Evolutionary conservation across 2,888 invertebrate genomes (phyloP).

Genomic region (Leptura quadrifasciata): DNA sequence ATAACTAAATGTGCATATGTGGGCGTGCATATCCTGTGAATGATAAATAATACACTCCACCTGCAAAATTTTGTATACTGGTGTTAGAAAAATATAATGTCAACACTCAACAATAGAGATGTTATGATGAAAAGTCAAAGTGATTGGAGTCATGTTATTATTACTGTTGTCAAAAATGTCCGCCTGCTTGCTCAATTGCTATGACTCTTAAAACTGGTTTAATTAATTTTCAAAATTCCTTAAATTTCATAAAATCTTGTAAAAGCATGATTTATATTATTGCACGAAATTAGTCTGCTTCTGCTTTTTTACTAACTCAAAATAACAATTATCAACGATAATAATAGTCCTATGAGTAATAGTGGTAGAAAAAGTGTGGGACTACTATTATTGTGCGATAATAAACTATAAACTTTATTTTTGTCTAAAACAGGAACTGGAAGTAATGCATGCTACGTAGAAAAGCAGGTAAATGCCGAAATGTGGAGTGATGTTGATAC

Average conservation of each 20-base stretch:
- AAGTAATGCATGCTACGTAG: slow-evolving; percentile 97
- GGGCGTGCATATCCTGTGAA: no score
- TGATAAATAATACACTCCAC: no score
- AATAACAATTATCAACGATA: background rate
- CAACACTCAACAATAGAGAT: no score
- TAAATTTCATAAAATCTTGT: no score
- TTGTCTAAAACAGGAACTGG: slow-evolving; percentile 84
- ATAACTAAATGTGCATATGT: no score
- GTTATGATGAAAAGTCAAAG: no score
- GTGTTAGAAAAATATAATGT: no score
- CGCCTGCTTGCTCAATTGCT: background rate
- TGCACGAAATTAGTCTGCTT: slow-evolving; percentile 15
- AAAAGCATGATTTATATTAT: background rate
- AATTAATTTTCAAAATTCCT: no score
- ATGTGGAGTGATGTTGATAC: slow-evolving; percentile 82
- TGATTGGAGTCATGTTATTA: no score
- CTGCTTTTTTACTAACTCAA: slow-evolving; percentile 3
- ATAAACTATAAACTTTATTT: background rate
- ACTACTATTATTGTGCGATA: background rate
- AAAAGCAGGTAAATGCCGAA: slow-evolving; percentile 89
- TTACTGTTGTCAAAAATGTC: no score
- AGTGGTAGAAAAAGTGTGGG: background rate
- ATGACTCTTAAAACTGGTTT: background rate
- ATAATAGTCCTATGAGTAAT: background rate
- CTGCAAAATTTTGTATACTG: no score